These are phyloP conservation scores for Cosmorhoe ocellata DNA, from an alignment of 2,888 invertebrate genomes.

Conservation along the genomic window DNA sequence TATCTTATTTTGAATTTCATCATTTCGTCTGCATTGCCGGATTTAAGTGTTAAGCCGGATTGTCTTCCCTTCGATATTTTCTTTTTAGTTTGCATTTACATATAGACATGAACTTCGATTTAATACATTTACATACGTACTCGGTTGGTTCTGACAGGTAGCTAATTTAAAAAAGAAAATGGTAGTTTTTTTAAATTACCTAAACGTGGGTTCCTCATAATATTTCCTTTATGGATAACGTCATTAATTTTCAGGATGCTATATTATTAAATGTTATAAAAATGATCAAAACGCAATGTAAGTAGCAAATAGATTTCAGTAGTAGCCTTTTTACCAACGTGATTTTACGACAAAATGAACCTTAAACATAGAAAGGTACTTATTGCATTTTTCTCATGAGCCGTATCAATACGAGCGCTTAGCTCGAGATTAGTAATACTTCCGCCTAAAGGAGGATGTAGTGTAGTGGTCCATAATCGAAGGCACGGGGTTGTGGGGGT, in stretches of 20 bases:
- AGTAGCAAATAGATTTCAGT: no score
- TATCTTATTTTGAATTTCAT: slow-evolving; percentile 79
- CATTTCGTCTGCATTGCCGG: slow-evolving; percentile 63
- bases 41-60: slow-evolving; percentile 59
- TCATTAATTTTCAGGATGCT: no score
- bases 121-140: not conserved
- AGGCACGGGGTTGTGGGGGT: slow-evolving; percentile 66
- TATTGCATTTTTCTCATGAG: not conserved
- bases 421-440: slow-evolving; percentile 30
- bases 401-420: slow-evolving; percentile 1
- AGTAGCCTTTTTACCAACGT: no score
- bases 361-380: no score
- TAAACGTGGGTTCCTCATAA: no score
- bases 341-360: no score
- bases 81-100: slow-evolving; percentile 9
- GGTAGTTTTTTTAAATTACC: no score
- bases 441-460: slow-evolving; percentile 41
- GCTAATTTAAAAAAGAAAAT: no score
- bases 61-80: slow-evolving; percentile 21
- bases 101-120: not conserved
- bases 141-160: not conserved
- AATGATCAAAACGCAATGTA: no score
- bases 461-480: slow-evolving; percentile 69
- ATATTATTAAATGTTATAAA: no score
- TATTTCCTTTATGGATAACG: no score